phyloP scores from a whole-genome alignment of 2,888 invertebrate genomes.

The Noctua pronuba region DNA sequence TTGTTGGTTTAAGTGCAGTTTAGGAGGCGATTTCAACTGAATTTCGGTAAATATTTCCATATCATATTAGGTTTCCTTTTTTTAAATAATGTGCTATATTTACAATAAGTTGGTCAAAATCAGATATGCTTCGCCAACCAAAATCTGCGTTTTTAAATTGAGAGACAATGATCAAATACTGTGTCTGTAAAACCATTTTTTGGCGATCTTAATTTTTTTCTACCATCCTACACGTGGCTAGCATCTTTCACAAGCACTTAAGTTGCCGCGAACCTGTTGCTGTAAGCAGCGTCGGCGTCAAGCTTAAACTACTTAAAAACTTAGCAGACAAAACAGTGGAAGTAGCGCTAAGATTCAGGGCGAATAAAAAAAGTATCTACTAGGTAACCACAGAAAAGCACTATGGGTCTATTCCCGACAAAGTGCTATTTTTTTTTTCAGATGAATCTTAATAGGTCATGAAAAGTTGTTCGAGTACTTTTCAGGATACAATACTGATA shows the following conservation, averaged over 20 bases:
- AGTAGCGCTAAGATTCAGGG: not conserved
- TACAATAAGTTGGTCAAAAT: no score
- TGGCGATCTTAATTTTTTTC: conserved; percentile 16
- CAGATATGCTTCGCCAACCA: no score
- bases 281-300: not conserved
- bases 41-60: conserved; percentile 15
- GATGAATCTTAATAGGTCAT: not conserved
- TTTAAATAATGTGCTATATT: no score
- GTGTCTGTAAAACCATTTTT: conserved; percentile 13
- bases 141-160: conserved; percentile 2
- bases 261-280: conserved; percentile 53
- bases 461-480: no score
- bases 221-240: conserved; percentile 25
- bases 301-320: not conserved
- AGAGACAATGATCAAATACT: not conserved
- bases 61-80: not conserved
- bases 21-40: not conserved
- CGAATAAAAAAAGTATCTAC: not conserved
- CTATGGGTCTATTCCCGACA: not conserved
- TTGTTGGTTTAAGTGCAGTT: not conserved
- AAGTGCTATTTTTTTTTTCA: not conserved
- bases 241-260: conserved; percentile 35
- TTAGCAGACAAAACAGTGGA: conserved; percentile 13
- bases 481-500: not conserved
- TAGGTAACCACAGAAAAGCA: not conserved